phyloP scores from a whole-genome alignment of 2,113 vertebrate species.

The Cephalopholis sonnerati region DNA sequence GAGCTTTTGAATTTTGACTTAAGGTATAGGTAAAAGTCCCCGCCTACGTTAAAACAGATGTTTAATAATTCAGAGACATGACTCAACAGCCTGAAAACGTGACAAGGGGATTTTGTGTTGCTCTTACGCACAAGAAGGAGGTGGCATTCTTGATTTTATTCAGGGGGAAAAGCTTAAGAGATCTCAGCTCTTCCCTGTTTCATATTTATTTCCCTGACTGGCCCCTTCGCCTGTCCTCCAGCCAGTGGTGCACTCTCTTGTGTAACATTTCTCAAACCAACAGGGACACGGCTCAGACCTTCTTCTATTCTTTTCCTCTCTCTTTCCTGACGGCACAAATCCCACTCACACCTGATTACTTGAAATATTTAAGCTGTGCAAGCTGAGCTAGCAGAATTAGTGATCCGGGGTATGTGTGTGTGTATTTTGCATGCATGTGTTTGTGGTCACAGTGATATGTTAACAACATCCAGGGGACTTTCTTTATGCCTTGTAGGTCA shows the following conservation, averaged over 20 bases:
- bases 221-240: neutral
- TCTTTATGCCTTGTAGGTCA: neutral
- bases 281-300: neutral
- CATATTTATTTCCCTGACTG: neutral
- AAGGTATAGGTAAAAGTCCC: conserved; percentile 6
- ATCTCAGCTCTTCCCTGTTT: neutral
- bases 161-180: neutral
- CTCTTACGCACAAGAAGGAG: no score
- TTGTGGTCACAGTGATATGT: neutral
- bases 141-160: neutral
- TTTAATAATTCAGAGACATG: conserved; percentile 55
- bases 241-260: neutral
- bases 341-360: conserved; percentile 45
- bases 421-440: neutral
- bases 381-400: conserved; percentile 39
- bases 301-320: neutral
- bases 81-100: conserved; percentile 22
- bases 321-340: conserved; percentile 4
- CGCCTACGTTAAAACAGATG: neutral
- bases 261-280: conserved; percentile 11
- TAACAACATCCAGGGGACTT: conserved; percentile 28
- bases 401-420: neutral
- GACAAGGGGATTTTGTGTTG: neutral
- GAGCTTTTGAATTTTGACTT: conserved; percentile 17
- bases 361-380: conserved; percentile 62